Conservation (phyloP, 2,888 invertebrate genomes). For the Sinhomidia bicolor region DNA sequence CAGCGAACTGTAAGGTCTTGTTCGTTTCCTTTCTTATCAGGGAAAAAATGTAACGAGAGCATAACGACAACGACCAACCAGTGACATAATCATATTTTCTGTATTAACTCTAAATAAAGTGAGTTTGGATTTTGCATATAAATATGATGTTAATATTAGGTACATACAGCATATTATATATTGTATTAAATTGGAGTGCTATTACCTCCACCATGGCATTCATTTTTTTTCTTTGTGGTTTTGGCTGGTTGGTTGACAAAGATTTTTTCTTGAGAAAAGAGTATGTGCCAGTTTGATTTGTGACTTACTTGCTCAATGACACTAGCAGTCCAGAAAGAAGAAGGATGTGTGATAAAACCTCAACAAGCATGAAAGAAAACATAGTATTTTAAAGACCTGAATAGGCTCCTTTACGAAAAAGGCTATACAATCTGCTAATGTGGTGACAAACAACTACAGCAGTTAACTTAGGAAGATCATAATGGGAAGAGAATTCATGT, state of each 20-base stretch:
- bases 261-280: background rate
- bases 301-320: background rate
- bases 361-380: too few relatives aligned
- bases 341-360: slow-evolving; percentile 35
- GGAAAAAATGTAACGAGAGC: background rate
- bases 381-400: too few relatives aligned
- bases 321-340: slow-evolving; percentile 2
- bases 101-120: background rate
- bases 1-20: slow-evolving; percentile 45
- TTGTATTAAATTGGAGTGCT: background rate
- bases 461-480: background rate
- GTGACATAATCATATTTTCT: background rate
- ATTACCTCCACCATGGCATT: background rate
- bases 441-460: background rate
- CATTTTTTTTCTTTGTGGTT: background rate
- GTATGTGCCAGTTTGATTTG: background rate
- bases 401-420: too few relatives aligned
- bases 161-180: too few relatives aligned
- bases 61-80: background rate
- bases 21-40: slow-evolving; percentile 3
- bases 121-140: background rate
- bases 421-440: background rate
- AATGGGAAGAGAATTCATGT: background rate
- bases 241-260: background rate
- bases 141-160: background rate